These are phyloP conservation scores for Dinocampus coccinellae DNA, from an alignment of 2,888 invertebrate species.

Conservation along the genomic window DNA sequence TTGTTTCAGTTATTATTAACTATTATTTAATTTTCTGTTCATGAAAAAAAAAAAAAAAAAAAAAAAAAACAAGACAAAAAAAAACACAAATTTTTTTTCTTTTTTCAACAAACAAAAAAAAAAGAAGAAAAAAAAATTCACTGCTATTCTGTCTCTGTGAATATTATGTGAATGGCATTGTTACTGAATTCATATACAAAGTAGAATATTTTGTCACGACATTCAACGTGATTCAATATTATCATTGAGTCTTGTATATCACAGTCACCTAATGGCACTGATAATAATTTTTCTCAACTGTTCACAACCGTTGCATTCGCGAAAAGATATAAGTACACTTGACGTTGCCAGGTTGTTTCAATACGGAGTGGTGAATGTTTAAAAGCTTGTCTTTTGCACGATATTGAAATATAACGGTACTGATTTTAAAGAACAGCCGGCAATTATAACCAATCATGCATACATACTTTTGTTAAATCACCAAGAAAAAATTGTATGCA, in stretches of 20 bases:
- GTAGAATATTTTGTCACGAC: constrained; percentile 28
- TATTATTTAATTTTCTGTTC: too few relatives aligned
- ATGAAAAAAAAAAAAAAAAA: too few relatives aligned
- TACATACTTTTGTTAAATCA: constrained; percentile 2
- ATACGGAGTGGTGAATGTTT: constrained; percentile 23
- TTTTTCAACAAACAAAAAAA: not conserved
- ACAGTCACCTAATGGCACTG: constrained; percentile 30
- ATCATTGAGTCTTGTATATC: constrained; percentile 27
- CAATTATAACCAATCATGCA: constrained; percentile 8
- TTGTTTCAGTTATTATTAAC: too few relatives aligned
- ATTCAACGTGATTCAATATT: constrained; percentile 27
- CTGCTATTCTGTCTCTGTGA: constrained; percentile 32
- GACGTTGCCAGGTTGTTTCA: constrained; percentile 34
- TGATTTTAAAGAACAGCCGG: constrained; percentile 19
- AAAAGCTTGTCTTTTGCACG: constrained; percentile 35
- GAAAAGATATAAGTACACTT: constrained; percentile 34
- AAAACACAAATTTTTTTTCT: too few relatives aligned
- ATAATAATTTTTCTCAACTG: constrained; percentile 20
- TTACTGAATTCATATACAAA: constrained; percentile 21
- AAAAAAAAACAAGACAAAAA: too few relatives aligned
- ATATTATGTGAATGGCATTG: constrained; percentile 36
- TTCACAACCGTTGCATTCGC: constrained; percentile 27
- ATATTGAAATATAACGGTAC: constrained; percentile 26
- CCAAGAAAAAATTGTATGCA: not conserved
- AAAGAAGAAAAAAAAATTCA: constrained; percentile 22